Evolutionary conservation across 1,140 invertebrate genomes (phyloP), one percentile per base, ranked within the genome.

Genomic region (Heterodera schachtii): DNA sequence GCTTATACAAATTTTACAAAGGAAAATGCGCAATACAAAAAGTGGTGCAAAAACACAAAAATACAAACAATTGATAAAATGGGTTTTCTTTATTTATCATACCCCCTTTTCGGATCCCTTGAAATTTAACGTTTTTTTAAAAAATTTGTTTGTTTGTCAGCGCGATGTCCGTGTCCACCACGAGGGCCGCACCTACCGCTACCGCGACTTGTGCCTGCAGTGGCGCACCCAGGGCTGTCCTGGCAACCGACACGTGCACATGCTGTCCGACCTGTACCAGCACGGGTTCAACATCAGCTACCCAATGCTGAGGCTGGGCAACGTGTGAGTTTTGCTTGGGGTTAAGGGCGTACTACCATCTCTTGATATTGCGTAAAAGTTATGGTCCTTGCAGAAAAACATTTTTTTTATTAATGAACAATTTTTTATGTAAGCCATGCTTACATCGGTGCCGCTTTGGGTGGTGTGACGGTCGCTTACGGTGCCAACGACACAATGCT

Each of bases 251-350:
- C 88, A 89, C 71, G 79, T 89, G 41, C 85, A 87, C 44, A 41
- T 89, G 5, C 77, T 90, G 31, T 85, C 84, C 46, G 83, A 87
- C n/a, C 82, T 89, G 11, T 90, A 79, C 79, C 84, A 90, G 57
- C 88, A 90, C 70, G 88, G 88, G 19, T 78, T 89, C 79, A 89
- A 90, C 77, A 84, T 89, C n/a, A 88, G 88, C 31, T 89, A 87
- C 82, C 88, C 88, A 43, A 89, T 84, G 19, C 80, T 89, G 66
- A 76, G 82, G 43, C 60, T 90, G 11, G 89, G 86, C 73, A 78
- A 66, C 57, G 80, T 87, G 87, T 88, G 73, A 76, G 87, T 47
- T 31, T 31, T 31, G 31, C 31, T 31, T 31, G 31, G 31, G 31
- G 31, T 31, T 31, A 31, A 31, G 31, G 31, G 31, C 31, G 31